Evolutionary conservation across 1,140 invertebrate genomes (phyloP), one percentile per base, ranked within the genome.

Genomic region (Harpegnathos saltator): DNA sequence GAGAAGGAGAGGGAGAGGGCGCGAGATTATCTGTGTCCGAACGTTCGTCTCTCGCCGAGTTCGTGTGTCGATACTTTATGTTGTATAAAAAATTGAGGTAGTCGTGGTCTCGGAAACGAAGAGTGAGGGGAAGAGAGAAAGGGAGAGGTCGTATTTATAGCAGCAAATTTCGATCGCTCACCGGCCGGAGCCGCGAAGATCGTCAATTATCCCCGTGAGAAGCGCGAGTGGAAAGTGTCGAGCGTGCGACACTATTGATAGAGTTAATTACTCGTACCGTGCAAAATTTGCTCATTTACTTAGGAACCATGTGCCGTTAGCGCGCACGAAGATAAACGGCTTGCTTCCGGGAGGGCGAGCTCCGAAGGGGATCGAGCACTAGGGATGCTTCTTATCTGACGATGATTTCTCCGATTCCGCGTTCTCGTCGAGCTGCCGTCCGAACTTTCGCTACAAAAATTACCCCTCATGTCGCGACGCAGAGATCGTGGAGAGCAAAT

Each of bases 271-370:
- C 63, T 73, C 14, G 48, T 14, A 48, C 77, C 5, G 56, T 63
- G 58, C 17, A 66, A 86, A 77, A 68, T 68, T 81, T 72, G 11
- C 33, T 80, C 29, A 78, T 83, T 86, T 68, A 78, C 26, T 75
- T 81, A 86, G 68, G 68, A 86, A 87, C 59, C 17, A 78, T 78
- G 19, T 17, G 17, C 11, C 9, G 14, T 58, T 68, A 7, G 33
- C 17, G 3, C 22, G 26, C 44, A 14, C 65, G 15, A 71, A 24
- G 38, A n/a, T n/a, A n/a, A n/a, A n/a, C 12, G 11, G 44, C 19
- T 12, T 19, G 48, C 59, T 87, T 77, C 26, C 54, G 69, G 19
- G 29, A 71, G 54, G 29, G 9, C 33, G 19, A 63, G 65, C 14
- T 33, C 14, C 15, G 22, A 33, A 1, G 38, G 22, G 19, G 4